Base-by-base conservation (phyloP, 2,113 vertebrate species). In the Varanus komodoensis region DNA sequence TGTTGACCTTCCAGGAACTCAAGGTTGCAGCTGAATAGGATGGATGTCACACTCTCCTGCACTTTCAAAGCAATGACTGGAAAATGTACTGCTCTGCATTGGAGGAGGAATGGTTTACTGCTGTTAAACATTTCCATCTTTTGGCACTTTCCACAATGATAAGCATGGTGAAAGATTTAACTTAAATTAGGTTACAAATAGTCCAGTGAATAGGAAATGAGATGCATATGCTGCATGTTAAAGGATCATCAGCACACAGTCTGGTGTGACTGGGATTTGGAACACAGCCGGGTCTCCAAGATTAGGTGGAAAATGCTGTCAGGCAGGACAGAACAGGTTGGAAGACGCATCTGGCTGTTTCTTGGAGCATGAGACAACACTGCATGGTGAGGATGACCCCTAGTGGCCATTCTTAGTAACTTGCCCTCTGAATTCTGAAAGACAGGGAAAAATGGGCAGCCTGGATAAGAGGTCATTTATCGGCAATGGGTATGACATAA, bases 131-230 rank as follows among this genome's bases (percentile, higher is more conserved):
- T 82, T 54, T 84, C 34, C 83, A 81, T 93, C 86, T 75, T 93
- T 84, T 0, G 3, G 68, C 93, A 86, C 82, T 83, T 87, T 2
- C 86, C 6, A 19, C 89, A 91, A 81, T 0, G 8, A 1, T 87
- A 83, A 92, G 87, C 64, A 86, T 3, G n/a, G 17, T 67, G 85
- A 93, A 92, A 89, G 44, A 93, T 81, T 82, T 92, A 67, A 1
- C 88, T 93, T 91, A 93, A 92, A 94, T 94, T 90, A 94, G 91
- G 89, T 95, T 93, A 94, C 95, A 95, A 95, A 94, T 29, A 96
- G 91, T 93, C 92, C 79, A 7, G 94, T 74, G 94, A 91, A 32
- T 25, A 92, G 86, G 94, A 95, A 94, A 95, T 64, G 87, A 92
- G 92, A 25, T 27, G 92, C 95, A 91, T 92, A 92, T 82, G 94